These are phyloP conservation scores for Caenorhabditis tropicalis DNA, from an alignment of 1,140 invertebrate species.

Conservation along the genomic window DNA sequence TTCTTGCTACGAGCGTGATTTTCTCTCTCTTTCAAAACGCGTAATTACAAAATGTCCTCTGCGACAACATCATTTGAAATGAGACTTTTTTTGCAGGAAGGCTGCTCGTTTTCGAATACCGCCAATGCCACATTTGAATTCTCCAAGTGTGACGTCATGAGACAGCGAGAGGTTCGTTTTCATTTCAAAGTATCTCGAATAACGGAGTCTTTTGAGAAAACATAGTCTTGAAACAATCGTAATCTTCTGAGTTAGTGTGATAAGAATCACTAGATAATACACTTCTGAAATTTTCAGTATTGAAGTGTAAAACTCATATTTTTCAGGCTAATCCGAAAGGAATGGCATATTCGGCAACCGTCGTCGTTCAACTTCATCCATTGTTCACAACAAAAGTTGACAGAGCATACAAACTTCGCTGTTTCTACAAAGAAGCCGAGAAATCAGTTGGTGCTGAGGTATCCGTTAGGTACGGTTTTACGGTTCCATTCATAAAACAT, in stretches of 20 bases:
- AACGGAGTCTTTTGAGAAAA: too few relatives aligned
- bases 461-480: slow-evolving; percentile 60
- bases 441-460: slow-evolving; percentile 65
- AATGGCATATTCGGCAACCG: slow-evolving; percentile 68
- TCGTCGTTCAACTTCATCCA: slow-evolving; percentile 70
- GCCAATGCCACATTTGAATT: slow-evolving; percentile 59
- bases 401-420: slow-evolving; percentile 70
- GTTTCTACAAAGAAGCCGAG: slow-evolving; percentile 67
- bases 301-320: background rate
- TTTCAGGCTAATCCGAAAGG: slow-evolving; percentile 65
- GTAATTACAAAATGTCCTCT: slow-evolving; percentile 55
- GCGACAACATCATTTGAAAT: slow-evolving; percentile 55
- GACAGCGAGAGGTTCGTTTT: slow-evolving; percentile 65
- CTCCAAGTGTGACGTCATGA: slow-evolving; percentile 67
- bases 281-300: too few relatives aligned
- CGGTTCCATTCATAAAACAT: slow-evolving; percentile 31
- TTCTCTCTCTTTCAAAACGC: slow-evolving; percentile 60
- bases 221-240: too few relatives aligned
- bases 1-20: slow-evolving; percentile 54
- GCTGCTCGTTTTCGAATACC: slow-evolving; percentile 57
- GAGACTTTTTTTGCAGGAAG: slow-evolving; percentile 47
- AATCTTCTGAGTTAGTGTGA: too few relatives aligned
- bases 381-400: slow-evolving; percentile 53
- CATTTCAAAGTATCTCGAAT: too few relatives aligned
- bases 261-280: too few relatives aligned